Evolutionary conservation across 2,888 invertebrate genomes (phyloP), one percentile per base, ranked within the genome.

Genomic region (Sussaba pulchella): DNA sequence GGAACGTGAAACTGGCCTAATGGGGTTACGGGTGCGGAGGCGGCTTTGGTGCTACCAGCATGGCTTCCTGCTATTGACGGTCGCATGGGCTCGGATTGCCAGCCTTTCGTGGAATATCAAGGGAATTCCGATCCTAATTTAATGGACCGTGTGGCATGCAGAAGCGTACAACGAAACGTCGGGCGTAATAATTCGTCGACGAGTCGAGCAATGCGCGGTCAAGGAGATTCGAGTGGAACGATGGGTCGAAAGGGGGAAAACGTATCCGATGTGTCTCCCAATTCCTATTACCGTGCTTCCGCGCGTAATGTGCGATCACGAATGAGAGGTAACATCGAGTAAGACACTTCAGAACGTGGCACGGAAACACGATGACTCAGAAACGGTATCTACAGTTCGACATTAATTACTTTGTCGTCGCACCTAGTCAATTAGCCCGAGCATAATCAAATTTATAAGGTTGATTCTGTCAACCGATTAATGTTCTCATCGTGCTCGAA

Each of bases 61-160:
- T 26, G 14, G 26, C 14, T 31, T 36, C 31, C 14, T 14, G 10
- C 14, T 36, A 57, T 57, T 9, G 31, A 50, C 39, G 19, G n/a
- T 5, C 12, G 54, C 17, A 41, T 24, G 12, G 17, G 54, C 14
- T 57, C 17, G 17, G 41, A 4, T 61, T 52, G 12, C 2, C 3
- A 1, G 9, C 45, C 47, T 26, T 10, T 2, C 52, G 6, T 24
- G n/a, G 12, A 17, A 43, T 63, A 10, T 63, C 43, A 52, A 73
- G 52, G 26, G 43, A n/a, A 64, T 36, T 41, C 63, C 63, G 14
- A 36, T 36, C n/a, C 57, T 21, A 36, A 74, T 64, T 31, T 57
- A 10, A 74, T 57, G 14, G 10, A 12, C 36, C 36, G 12, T 8
- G 1, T 39, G 26, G 9, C 31, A 31, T 39, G 57, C 57, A 14